phyloP scores from a whole-genome alignment of 1,140 invertebrate genomes.

The Protaetia brevitarsis region DNA sequence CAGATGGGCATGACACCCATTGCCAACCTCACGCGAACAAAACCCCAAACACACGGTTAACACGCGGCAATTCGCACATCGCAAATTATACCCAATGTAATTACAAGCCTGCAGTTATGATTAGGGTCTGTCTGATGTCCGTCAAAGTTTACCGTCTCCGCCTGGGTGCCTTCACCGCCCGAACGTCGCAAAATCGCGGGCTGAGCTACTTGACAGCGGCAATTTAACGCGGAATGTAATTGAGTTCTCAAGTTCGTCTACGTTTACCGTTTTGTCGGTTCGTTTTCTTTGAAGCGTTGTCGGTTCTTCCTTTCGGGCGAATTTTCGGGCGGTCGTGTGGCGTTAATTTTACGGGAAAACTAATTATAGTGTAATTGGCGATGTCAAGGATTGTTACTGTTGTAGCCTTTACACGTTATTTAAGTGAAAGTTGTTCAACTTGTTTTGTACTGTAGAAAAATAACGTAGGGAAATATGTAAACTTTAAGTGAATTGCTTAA shows the following conservation, averaged over 20 bases:
- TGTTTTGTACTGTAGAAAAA: no score
- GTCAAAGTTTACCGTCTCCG: not conserved
- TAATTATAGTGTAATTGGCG: no score
- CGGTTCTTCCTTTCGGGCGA: no score
- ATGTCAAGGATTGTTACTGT: no score
- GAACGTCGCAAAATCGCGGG: not conserved
- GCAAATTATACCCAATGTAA: not conserved
- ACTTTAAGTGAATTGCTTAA: no score
- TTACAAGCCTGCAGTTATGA: constrained; percentile 6
- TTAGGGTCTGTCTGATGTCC: not conserved
- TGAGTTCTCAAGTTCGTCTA: constrained; percentile 1
- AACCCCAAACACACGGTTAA: constrained; percentile 11
- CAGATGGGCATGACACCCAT: not conserved
- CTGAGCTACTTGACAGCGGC: not conserved
- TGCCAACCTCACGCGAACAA: not conserved
- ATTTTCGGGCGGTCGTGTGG: no score
- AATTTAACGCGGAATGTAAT: constrained; percentile 6
- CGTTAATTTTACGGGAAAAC: no score
- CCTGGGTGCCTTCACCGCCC: not conserved
- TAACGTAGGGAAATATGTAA: no score
- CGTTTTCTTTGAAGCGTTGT: no score
- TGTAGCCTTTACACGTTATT: no score
- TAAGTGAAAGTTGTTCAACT: no score
- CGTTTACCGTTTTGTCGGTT: no score
- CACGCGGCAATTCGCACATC: not conserved